Evolutionary conservation across 2,113 vertebrate species (phyloP), one percentile per base, ranked within the genome.

Genomic region (Pluvianellus socialis): DNA sequence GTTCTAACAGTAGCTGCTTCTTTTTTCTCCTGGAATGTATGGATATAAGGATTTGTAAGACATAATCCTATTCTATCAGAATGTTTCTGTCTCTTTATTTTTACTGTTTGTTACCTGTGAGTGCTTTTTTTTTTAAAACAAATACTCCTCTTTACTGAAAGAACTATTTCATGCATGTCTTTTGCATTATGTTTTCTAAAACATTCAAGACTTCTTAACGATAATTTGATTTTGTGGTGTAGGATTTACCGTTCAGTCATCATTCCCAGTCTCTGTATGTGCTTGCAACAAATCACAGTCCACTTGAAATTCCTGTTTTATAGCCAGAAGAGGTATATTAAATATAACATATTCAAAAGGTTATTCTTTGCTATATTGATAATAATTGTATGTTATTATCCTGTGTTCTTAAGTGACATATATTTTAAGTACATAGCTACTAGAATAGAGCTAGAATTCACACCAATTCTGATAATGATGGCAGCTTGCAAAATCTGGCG

Each of bases 241-340:
- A 83, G n/a, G 27, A 10, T 83, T 65, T 79, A 33, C 44, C 8
- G 1, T 58, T 68, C 28, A 12, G 16, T 50, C 1, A 0, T 62
- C 14, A 6, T 15, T 90, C 47, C 14, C 0, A 1, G 27, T 50
- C 38, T 81, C 14, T 1, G 0, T 26, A 22, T 44, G 38, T 1
- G 1, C 22, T 52, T 67, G 23, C 18, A 52, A 59, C 26, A 73
- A 47, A 58, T 45, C 8, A 8, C 32, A 33, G 22, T 58, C 66
- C 7, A 3, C 38, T 33, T 61, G 44, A 67, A 75, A 44, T 49
- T 18, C 21, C 52, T 62, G 13, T 9, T 52, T 66, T 81, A 33
- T 66, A 45, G 45, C 18, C 28, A 50, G 24, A 67, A 32, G 21
- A 71, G 12, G 3, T 52, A 7, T 24, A 8, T 77, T n/a, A 77